phyloP scores from a whole-genome alignment of 1,140 invertebrate genomes.

The Rhagoletis pomonella region DNA sequence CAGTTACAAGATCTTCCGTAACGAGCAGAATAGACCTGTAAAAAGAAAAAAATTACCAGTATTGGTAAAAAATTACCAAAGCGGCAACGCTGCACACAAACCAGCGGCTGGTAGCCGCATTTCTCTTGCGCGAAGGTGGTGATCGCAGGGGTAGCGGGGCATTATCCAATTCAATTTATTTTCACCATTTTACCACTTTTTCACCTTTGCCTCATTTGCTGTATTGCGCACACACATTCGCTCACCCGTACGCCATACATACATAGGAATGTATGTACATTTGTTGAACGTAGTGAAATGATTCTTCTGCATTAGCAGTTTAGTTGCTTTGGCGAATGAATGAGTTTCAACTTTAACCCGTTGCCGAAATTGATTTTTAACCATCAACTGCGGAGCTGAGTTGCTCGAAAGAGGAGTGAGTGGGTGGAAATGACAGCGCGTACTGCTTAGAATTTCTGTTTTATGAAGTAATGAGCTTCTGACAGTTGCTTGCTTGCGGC shows the following conservation, averaged over 20 bases:
- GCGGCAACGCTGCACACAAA: neutral
- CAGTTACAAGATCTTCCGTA: too few relatives aligned
- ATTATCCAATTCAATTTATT: constrained; percentile 40
- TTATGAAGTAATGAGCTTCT: neutral
- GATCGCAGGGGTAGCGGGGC: neutral
- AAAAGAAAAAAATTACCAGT: too few relatives aligned
- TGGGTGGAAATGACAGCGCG: neutral
- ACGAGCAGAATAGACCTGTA: too few relatives aligned
- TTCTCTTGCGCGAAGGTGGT: neutral
- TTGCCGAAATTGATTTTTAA: constrained; percentile 42
- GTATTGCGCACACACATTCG: neutral
- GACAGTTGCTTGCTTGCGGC: neutral
- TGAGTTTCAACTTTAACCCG: constrained; percentile 40
- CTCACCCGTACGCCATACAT: neutral
- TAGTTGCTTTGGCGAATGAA: constrained; percentile 27
- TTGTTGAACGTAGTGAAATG: neutral
- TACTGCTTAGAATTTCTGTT: constrained; percentile 2
- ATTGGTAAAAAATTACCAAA: too few relatives aligned
- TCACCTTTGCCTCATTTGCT: constrained; percentile 46
- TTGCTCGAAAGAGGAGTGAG: neutral
- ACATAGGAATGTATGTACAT: neutral
- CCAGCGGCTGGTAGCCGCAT: neutral
- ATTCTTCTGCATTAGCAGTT: constrained; percentile 2
- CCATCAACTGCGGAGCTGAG: neutral
- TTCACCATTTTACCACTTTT: constrained; percentile 50